These are phyloP conservation scores for Sebastes glaucus DNA, from an alignment of 2,797 vertebrate species.

Conservation along the genomic window DNA sequence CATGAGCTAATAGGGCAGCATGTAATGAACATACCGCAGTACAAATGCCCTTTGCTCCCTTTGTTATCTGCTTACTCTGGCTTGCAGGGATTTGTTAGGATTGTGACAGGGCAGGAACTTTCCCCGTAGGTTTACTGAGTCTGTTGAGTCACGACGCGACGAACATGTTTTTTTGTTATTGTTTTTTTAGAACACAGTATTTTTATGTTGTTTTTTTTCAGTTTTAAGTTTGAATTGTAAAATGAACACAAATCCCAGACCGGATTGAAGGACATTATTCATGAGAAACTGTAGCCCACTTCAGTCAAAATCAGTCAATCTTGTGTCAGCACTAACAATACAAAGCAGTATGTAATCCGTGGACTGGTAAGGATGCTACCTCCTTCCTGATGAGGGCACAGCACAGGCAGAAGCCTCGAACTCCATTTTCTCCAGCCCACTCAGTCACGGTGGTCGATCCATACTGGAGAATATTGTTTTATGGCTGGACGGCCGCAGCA, in stretches of 20 bases:
- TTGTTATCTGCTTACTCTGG: background rate
- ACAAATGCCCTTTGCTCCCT: conserved; percentile 5
- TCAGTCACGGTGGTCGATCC: conserved; percentile 39
- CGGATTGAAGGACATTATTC: conserved; percentile 1
- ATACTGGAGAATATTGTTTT: conserved; percentile 57
- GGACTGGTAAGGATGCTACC: background rate
- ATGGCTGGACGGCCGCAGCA: conserved; percentile 37
- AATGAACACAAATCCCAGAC: no score
- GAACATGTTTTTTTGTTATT: background rate
- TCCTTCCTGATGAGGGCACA: background rate
- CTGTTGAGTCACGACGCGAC: background rate
- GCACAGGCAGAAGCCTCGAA: conserved; percentile 5
- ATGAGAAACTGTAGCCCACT: background rate
- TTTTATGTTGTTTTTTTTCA: background rate
- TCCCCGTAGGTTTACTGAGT: background rate
- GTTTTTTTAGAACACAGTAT: background rate
- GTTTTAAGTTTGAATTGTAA: no score
- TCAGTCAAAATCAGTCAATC: background rate
- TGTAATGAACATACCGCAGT: background rate
- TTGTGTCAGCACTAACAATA: background rate
- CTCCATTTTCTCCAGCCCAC: conserved; percentile 44
- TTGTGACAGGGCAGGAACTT: background rate
- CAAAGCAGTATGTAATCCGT: background rate
- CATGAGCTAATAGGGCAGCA: background rate
- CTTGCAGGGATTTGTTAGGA: background rate